Conservation (phyloP, 1,140 invertebrate genomes). For the Ganaspis sp. region DNA sequence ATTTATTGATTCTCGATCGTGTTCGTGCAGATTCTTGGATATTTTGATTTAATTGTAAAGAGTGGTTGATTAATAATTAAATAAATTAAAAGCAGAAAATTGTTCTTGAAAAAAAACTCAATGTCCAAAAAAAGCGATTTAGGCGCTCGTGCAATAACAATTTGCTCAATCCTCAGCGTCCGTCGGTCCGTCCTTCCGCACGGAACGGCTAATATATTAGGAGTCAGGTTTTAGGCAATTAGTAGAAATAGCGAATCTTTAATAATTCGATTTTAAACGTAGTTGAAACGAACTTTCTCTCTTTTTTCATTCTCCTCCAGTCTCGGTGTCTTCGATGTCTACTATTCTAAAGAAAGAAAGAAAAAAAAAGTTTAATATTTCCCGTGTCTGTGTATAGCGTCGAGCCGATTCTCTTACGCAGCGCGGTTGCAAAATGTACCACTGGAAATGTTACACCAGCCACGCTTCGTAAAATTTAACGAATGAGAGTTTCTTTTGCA, state of each 20-base stretch:
- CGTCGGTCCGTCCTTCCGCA: slow-evolving; percentile 72
- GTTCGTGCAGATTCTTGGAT: not conserved
- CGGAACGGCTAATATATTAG: slow-evolving; percentile 66
- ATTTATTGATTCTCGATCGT: too few species aligned
- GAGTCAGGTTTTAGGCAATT: slow-evolving; percentile 42
- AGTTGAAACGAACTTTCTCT: slow-evolving; percentile 58
- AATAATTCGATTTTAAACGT: slow-evolving; percentile 56
- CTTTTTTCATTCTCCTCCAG: slow-evolving; percentile 68
- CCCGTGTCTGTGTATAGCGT: slow-evolving; percentile 52
- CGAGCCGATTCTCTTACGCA: slow-evolving; percentile 56
- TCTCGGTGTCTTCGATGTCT: slow-evolving; percentile 75
- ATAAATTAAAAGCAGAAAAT: not conserved
- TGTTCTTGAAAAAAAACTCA: slow-evolving; percentile 14
- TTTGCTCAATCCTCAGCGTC: slow-evolving; percentile 74
- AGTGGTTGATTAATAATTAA: slow-evolving; percentile 24
- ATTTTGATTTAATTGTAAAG: slow-evolving; percentile 14
- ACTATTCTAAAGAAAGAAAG: slow-evolving; percentile 64
- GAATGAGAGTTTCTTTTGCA: slow-evolving; percentile 3
- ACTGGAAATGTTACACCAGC: slow-evolving; percentile 27
- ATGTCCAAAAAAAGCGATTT: slow-evolving; percentile 29
- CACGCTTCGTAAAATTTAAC: slow-evolving; percentile 27
- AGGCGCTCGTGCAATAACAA: slow-evolving; percentile 71
- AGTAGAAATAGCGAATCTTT: slow-evolving; percentile 47
- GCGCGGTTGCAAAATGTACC: slow-evolving; percentile 64
- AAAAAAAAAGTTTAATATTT: slow-evolving; percentile 34